Base-by-base conservation (phyloP, 2,888 invertebrate species). In the Scaptomyza reducta region DNA sequence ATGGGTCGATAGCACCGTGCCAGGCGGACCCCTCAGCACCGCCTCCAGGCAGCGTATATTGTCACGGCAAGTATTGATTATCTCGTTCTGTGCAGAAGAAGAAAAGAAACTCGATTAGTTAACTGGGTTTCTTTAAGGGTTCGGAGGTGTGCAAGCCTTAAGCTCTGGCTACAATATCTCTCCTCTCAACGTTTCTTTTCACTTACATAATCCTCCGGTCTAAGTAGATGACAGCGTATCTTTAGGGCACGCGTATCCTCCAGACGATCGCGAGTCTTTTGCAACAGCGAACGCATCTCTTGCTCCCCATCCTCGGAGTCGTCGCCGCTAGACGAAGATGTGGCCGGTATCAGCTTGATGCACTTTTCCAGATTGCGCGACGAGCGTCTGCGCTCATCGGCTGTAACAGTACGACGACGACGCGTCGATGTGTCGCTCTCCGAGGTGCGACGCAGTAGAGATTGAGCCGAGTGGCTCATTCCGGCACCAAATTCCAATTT, bases 41-140 rank as follows among this genome's bases (percentile, higher is more conserved):
- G 94, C 93, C 89, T 95, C 95, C 92, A 97, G 93, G 88, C 96
- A 95, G 89, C 94, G 95, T 89, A 97, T 95, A 92, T 97, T 97
- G 89, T 97, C 96, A 84, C 96, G 95, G 93, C 97, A 97, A 65
- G 96, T 96, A 69, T 95, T 94, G 90, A 96, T 94, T 89, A 98
- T 94, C 93, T 97, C 97, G 91, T 95, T 95, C 97, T 98, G 92
- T n/a, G 6, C 10, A 4, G 0, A 0, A 46, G 22, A 22, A 11
- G 11, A 41, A 42, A 7, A 10, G n/a, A 16, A 35, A 44, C 25
- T 35, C 6, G 16, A 49, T 49, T 50, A 50, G 45, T 18, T 45
- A 0, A 13, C 6, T 0, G 5, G 3, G 6, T n/a, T 18, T 22
- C 35, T 29, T 29, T 29, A 6, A 33, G n/a, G 47, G 16, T 25